phyloP scores from a whole-genome alignment of 2,113 vertebrate genomes.

The Pteruthius melanotis region DNA sequence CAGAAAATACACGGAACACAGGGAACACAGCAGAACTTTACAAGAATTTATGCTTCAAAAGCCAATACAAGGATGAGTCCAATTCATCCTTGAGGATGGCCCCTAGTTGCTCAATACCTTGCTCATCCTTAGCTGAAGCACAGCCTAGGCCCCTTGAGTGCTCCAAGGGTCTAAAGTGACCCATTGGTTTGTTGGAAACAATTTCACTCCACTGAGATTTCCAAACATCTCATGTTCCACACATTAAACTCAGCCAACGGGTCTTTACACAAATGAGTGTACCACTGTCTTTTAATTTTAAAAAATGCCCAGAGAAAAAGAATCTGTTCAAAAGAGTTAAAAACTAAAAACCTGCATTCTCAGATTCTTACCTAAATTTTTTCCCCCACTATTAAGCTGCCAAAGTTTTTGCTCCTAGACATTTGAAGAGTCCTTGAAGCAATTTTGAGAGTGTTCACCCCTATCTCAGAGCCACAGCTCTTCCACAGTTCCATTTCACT shows the following conservation, averaged over 20 bases:
- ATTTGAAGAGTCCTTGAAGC: not conserved
- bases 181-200: not conserved
- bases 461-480: not conserved
- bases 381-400: not conserved
- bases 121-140: not conserved
- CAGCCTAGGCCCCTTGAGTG: not conserved
- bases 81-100: not conserved
- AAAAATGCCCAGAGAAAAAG: not conserved
- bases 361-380: not conserved
- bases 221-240: not conserved
- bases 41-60: not conserved
- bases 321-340: not conserved
- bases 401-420: not conserved
- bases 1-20: not conserved
- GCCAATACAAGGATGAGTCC: not conserved
- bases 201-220: not conserved
- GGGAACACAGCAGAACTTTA: not conserved
- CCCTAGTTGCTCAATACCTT: not conserved
- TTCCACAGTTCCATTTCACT: not conserved
- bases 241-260: not conserved
- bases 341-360: not conserved
- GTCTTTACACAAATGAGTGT: not conserved
- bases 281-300: not conserved
- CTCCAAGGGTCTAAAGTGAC: not conserved
- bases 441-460: not conserved